phyloP scores from a whole-genome alignment of 2,113 vertebrate genomes.

The Embiotoca jacksoni region DNA sequence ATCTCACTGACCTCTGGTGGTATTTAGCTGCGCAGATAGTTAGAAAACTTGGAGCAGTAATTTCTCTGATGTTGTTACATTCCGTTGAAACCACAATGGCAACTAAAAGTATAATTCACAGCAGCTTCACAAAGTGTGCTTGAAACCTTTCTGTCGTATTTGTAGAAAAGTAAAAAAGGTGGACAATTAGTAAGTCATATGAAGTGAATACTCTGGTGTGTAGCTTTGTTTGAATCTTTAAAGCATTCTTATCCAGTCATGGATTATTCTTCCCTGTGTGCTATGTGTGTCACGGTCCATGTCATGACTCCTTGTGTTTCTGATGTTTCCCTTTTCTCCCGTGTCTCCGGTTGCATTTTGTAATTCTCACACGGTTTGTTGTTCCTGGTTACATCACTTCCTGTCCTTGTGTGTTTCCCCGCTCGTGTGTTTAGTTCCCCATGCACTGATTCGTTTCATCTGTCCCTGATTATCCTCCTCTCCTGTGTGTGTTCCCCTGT shows the following conservation, averaged over 20 bases:
- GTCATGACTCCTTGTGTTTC: no score
- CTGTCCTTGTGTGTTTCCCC: no score
- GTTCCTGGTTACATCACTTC: no score
- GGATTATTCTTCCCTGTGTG: conserved; percentile 35
- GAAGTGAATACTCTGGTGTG: conserved; percentile 1
- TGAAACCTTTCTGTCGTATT: background rate
- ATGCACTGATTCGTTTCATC: no score
- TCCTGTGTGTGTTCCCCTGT: no score
- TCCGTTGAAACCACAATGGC: no score
- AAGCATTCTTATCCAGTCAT: background rate
- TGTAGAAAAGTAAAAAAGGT: background rate
- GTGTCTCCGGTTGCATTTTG: no score
- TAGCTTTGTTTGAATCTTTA: background rate
- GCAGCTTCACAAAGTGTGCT: background rate
- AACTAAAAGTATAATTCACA: background rate
- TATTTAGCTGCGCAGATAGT: background rate
- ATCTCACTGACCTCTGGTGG: background rate
- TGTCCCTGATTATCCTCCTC: no score
- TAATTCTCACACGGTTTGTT: no score
- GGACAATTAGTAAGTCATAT: background rate
- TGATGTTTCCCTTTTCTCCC: no score
- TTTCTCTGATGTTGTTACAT: background rate
- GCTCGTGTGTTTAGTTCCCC: no score
- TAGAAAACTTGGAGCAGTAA: background rate
- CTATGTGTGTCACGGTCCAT: background rate